Evolutionary conservation across 2,797 vertebrate genomes (phyloP), one percentile per base, ranked within the genome.

Genomic region (Novumbra hubbsi): DNA sequence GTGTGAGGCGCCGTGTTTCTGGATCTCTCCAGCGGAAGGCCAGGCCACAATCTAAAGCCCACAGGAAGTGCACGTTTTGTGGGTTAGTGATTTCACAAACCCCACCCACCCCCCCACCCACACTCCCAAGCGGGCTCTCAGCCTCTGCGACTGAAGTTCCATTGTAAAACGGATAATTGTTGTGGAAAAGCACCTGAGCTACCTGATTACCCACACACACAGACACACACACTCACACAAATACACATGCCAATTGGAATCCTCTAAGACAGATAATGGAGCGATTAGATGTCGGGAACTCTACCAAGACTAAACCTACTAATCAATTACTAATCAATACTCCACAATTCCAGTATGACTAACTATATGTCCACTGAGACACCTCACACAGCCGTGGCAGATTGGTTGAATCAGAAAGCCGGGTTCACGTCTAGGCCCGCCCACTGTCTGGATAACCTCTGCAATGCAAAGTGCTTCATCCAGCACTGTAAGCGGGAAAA

Each of bases 361-460:
- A 8, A 45, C 41, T 11, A 12, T 63, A 14, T 30, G 60, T 63
- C 60, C 4, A 14, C 16, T 3, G 60, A 63, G 27, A 27, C 27
- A 8, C 15, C 62, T 30, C 62, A 17, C 27, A 63, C 41, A 12
- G 41, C 41, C 9, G 1, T 3, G 50, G 5, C n/a, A 7, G 24
- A 12, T 2, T 16, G 60, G 21, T 12, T 52, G 24, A 62, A 62
- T 21, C 60, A 12, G 1, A 11, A 19, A 17, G 4, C 7, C 57
- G 21, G n/a, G 70, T 55, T 63, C 14, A 60, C 52, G 73, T 38
- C 16, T 64, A 66, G 28, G 67, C 74, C 48, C 69, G 70, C 76
- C 57, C 24, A 70, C 63, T 28, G 70, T 28, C 34, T 6, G 69
- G 32, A 2, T 34, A 76, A 73, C 34, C 49, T 38, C 41, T 64